Evolutionary conservation across 2,797 vertebrate species (phyloP).

Genomic region (Urocyon cinereoargenteus): DNA sequence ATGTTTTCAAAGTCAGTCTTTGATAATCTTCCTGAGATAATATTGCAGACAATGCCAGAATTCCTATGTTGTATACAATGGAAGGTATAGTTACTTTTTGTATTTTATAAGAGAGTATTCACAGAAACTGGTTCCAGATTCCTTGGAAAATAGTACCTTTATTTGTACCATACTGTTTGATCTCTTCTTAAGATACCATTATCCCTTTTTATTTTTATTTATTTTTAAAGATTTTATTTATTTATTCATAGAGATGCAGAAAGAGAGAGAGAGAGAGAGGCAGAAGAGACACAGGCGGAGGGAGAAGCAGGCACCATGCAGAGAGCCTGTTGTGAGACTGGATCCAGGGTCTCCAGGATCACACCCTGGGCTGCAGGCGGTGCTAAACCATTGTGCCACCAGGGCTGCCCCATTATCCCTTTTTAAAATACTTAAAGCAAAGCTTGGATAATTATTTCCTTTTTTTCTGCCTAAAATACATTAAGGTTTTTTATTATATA

Average conservation of each 20-base stretch:
- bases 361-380: no score
- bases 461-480: neutral
- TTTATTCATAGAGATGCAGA: no score
- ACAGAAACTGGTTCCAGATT: neutral
- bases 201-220: neutral
- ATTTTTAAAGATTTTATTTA: no score
- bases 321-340: no score
- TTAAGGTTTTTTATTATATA: slow-evolving; percentile 26
- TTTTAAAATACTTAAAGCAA: neutral
- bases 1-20: neutral
- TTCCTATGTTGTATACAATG: neutral
- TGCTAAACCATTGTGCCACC: no score
- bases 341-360: no score
- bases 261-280: no score
- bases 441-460: neutral
- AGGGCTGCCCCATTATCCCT: neutral
- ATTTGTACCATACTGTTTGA: neutral
- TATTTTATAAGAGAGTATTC: neutral
- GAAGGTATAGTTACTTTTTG: neutral
- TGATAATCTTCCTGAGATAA: neutral
- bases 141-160: neutral
- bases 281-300: no score
- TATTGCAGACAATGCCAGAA: neutral
- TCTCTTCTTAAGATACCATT: neutral
- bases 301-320: no score